Evolutionary conservation across 2,113 vertebrate species (phyloP), one percentile per base, ranked within the genome.

Genomic region (Phalacrocorax carbo): DNA sequence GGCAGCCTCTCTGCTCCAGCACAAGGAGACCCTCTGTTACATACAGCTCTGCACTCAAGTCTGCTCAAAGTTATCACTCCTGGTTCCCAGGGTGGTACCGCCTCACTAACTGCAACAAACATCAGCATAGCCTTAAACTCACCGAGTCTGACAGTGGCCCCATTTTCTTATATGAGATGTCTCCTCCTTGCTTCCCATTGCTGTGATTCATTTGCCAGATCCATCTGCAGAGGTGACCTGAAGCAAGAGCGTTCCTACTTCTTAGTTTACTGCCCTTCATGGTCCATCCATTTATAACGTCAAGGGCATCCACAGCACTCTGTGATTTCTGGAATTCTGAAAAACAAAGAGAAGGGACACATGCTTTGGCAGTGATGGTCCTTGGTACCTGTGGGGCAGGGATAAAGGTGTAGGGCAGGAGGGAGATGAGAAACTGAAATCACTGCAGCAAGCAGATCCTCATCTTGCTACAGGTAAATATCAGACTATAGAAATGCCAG

Each of bases 181-280:
- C 58, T 54, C 78, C 55, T 57, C 70, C 57, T 86, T 89, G 44
- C 19, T 86, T 15, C 51, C 11, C 54, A 15, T 18, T 27, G 44
- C 38, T 96, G 44, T 52, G 90, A 48, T 81, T 93, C 76, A 82
- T 93, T n/a, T 72, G 71, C 64, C 90, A 73, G 68, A 98, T 95
- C 99, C 99, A 99, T 21, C 96, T 95, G 44, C 95, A 87, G 57
- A 99, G 95, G 84, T 99, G 98, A 42, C 97, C 94, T 2, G 99
- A 97, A 34, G 99, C 99, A n/a, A 99, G 94, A 19, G 98, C 98
- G 9, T 94, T 96, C 65, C 98, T 97, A 46, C 97, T 97, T 88
- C 92, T 91, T 11, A 98, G 92, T 91, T 92, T 64, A 51, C 94
- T 42, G 44, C 94, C 82, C 89, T 94, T 86, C 83, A 70, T 11